These are phyloP conservation scores for Dascillus cervinus DNA, from an alignment of 2,888 invertebrate species.

Conservation along the genomic window DNA sequence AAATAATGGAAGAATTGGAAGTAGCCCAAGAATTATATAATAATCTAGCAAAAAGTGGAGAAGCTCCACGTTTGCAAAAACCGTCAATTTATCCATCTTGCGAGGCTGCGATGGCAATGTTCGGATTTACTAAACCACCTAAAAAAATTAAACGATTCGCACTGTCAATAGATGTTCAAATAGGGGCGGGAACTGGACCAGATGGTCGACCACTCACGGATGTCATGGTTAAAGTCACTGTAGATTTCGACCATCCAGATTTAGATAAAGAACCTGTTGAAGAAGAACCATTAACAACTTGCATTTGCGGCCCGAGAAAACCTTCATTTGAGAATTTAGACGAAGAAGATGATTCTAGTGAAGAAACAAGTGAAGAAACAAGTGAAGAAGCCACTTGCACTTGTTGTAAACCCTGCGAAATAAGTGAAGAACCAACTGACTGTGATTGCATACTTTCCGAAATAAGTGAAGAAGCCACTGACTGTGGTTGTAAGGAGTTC, in stretches of 20 bases:
- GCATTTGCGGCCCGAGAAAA: too few relatives aligned
- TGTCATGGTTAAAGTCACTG: conserved; percentile 7
- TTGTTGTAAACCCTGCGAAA: too few relatives aligned
- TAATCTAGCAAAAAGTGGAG: conserved; percentile 9
- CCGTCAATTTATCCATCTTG: conserved; percentile 18
- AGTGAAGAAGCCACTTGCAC: too few relatives aligned
- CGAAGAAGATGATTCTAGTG: too few relatives aligned
- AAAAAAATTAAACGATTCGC: too few relatives aligned
- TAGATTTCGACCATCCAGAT: conserved; percentile 8
- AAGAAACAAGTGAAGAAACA: too few relatives aligned
- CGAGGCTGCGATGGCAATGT: conserved; percentile 8
- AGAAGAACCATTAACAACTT: too few relatives aligned
- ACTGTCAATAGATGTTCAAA: too few relatives aligned
- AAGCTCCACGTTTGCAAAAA: conserved; percentile 16
- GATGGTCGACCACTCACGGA: too few relatives aligned
- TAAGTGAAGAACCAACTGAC: background rate
- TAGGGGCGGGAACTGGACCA: too few relatives aligned
- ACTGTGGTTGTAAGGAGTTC: background rate
- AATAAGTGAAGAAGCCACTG: background rate
- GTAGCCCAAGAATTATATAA: conserved; percentile 25
- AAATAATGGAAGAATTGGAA: conserved; percentile 21
- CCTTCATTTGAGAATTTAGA: too few relatives aligned
- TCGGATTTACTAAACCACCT: background rate
- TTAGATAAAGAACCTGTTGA: too few relatives aligned
- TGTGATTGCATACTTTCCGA: background rate